Evolutionary conservation across 2,888 invertebrate species (phyloP).

Genomic region (Aproaerema taeniolella): DNA sequence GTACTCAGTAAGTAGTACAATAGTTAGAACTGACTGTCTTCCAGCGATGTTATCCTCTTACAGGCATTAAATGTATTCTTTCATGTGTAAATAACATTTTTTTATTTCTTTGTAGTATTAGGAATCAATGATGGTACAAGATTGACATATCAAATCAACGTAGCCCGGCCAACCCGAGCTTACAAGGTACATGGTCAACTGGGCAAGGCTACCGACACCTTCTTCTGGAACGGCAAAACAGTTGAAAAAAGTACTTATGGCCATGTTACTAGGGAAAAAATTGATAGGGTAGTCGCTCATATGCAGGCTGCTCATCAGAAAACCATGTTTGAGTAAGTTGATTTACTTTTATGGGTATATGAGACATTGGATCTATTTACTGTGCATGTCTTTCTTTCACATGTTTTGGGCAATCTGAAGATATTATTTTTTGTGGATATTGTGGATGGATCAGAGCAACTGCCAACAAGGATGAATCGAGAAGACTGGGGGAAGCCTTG

Average conservation of each 20-base stretch:
- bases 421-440: too few relatives aligned
- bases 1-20: conserved; percentile 82
- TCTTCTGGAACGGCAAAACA: conserved; percentile 83
- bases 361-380: too few relatives aligned
- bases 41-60: too few relatives aligned
- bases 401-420: too few relatives aligned
- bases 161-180: conserved; percentile 80
- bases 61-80: neutral
- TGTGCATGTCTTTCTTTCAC: too few relatives aligned
- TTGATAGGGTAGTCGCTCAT: conserved; percentile 86
- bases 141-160: conserved; percentile 73
- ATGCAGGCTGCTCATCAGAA: conserved; percentile 92
- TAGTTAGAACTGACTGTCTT: too few relatives aligned
- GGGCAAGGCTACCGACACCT: conserved; percentile 86
- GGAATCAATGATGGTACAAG: conserved; percentile 83
- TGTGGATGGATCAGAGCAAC: neutral
- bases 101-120: conserved; percentile 74
- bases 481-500: neutral
- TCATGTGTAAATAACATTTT: neutral
- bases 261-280: conserved; percentile 81
- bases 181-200: conserved; percentile 86
- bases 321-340: conserved; percentile 88
- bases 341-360: too few relatives aligned
- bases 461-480: neutral
- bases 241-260: conserved; percentile 82